phyloP scores from a whole-genome alignment of 2,797 vertebrate species.

The Rhyacichthys aspro region DNA sequence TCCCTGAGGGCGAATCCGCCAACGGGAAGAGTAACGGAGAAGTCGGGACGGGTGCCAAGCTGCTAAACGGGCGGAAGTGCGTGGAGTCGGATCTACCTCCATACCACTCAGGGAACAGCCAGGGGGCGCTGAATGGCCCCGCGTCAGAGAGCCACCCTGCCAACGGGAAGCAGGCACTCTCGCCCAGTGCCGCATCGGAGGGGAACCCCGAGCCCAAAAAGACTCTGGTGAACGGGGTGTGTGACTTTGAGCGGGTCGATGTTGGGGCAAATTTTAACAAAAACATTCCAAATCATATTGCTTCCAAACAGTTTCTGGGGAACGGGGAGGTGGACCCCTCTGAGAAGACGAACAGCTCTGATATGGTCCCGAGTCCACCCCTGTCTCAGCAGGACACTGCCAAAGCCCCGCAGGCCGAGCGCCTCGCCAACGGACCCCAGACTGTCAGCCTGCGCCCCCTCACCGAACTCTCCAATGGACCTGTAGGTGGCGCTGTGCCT shows the following conservation, averaged over 20 bases:
- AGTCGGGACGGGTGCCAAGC: slow-evolving; percentile 87
- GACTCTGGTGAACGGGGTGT: slow-evolving; percentile 95
- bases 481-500: slow-evolving; percentile 87
- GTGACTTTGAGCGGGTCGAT: slow-evolving; percentile 95
- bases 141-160: slow-evolving; percentile 86
- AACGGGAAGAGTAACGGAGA: slow-evolving; percentile 91
- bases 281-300: slow-evolving; percentile 99
- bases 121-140: slow-evolving; percentile 92
- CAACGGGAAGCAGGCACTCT: slow-evolving; percentile 82
- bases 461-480: slow-evolving; percentile 93
- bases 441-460: slow-evolving; percentile 79
- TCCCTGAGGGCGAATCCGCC: slow-evolving; percentile 83
- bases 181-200: slow-evolving; percentile 64
- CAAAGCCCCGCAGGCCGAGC: slow-evolving; percentile 96
- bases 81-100: slow-evolving; percentile 98
- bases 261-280: slow-evolving; percentile 89
- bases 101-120: slow-evolving; percentile 99
- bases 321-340: slow-evolving; percentile 94
- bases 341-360: slow-evolving; percentile 83
- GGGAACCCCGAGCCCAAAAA: slow-evolving; percentile 88
- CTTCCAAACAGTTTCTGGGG: slow-evolving; percentile 97
- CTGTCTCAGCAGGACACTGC: slow-evolving; percentile 94
- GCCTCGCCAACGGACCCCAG: slow-evolving; percentile 95
- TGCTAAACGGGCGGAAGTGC: slow-evolving; percentile 97
- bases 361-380: slow-evolving; percentile 62